A percentile compares a stretch with the other conserved stretches of the same genome.
phyloP scores from a whole-genome alignment of 1,140 invertebrate genomes.

The Spodoptera litura region DNA sequence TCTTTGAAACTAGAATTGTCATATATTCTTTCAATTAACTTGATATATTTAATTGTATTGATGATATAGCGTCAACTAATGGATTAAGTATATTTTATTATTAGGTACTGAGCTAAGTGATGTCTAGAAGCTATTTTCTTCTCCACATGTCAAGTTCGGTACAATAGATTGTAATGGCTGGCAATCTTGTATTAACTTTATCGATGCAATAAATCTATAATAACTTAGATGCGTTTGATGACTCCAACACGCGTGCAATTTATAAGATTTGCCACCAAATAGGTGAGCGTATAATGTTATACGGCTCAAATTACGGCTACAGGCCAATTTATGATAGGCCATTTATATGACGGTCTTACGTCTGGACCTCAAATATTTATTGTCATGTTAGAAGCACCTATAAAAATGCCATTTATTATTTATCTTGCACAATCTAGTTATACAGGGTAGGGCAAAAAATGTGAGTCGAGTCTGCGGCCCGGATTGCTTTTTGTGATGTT shows the following conservation, averaged over 20 bases:
- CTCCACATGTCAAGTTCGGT: constrained; percentile 5
- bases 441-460: constrained; percentile 24
- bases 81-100: constrained; percentile 7
- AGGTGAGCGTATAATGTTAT: constrained; percentile 21
- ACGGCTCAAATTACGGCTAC: constrained; percentile 19
- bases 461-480: background rate
- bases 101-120: background rate
- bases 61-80: background rate
- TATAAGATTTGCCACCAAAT: constrained; percentile 28
- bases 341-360: constrained; percentile 7
- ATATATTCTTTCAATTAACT: constrained; percentile 31
- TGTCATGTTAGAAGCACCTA: constrained; percentile 34
- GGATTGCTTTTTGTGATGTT: constrained; percentile 35
- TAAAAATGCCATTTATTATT: constrained; percentile 43
- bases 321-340: constrained; percentile 28
- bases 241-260: constrained; percentile 24
- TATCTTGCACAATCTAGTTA: constrained; percentile 34
- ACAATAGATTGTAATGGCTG: constrained; percentile 12
- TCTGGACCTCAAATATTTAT: constrained; percentile 34
- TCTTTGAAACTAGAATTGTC: constrained; percentile 10
- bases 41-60: background rate
- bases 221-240: constrained; percentile 20
- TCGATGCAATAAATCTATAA: constrained; percentile 18
- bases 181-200: constrained; percentile 32
- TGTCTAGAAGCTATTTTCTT: background rate